phyloP scores from a whole-genome alignment of 2,888 invertebrate genomes.

The Leptopilina drosophilae region DNA sequence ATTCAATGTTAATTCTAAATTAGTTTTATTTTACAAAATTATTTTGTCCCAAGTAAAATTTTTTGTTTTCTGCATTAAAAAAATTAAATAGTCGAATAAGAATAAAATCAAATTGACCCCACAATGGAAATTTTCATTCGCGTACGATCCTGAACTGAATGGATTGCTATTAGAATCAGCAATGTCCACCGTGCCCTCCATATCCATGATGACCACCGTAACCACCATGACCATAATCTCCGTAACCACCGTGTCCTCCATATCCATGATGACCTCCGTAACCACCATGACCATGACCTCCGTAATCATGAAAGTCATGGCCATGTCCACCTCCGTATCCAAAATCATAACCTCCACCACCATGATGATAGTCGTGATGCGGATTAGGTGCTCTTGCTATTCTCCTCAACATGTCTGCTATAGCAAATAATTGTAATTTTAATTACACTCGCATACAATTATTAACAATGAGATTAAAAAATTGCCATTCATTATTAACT shows the following conservation, averaged over 20 bases:
- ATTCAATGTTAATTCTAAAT: too few species aligned
- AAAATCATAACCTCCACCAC: constrained; percentile 34
- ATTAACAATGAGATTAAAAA: too few species aligned
- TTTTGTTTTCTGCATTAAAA: too few species aligned
- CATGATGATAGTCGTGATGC: constrained; percentile 9
- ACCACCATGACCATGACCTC: constrained; percentile 49
- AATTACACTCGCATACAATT: too few species aligned
- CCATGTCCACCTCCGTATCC: constrained; percentile 43
- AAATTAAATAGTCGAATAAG: too few species aligned
- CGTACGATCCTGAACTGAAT: constrained; percentile 60
- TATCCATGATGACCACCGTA: constrained; percentile 60
- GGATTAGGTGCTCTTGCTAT: neutral
- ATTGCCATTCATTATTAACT: too few species aligned
- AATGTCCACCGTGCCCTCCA: constrained; percentile 63
- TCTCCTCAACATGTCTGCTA: neutral
- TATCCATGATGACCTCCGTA: constrained; percentile 44
- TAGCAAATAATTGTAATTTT: neutral
- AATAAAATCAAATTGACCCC: constrained; percentile 53
- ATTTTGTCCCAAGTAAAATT: too few species aligned
- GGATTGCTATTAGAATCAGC: constrained; percentile 60
- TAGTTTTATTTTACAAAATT: too few species aligned
- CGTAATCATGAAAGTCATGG: neutral
- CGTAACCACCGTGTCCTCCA: constrained; percentile 7
- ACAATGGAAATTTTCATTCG: constrained; percentile 51
- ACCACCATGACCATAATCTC: constrained; percentile 1